Evolutionary conservation across 2,888 invertebrate genomes (phyloP).

Genomic region (Salticus scenicus): DNA sequence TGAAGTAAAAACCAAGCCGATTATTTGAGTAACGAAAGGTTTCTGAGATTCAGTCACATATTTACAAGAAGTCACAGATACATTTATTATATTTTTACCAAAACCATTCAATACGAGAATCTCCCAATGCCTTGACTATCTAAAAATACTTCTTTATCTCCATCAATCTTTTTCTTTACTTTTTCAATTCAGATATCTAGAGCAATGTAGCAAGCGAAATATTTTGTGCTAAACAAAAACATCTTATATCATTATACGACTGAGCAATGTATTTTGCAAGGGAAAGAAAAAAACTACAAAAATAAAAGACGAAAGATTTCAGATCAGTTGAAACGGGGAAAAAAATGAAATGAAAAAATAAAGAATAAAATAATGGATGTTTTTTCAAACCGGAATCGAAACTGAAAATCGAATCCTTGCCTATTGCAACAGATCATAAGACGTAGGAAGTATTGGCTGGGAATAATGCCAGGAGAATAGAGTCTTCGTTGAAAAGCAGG

Average conservation of each 20-base stretch:
- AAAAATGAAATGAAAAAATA: no score
- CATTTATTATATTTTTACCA: no score
- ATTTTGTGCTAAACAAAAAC: not conserved
- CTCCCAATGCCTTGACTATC: no score
- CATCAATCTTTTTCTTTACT: no score
- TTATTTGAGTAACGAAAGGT: no score
- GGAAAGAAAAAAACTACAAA: not conserved
- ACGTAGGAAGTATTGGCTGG: constrained; percentile 42
- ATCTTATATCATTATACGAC: not conserved
- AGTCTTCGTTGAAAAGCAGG: not conserved
- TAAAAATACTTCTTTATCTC: no score
- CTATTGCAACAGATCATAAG: constrained; percentile 64
- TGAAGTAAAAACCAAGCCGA: no score
- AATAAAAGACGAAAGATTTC: not conserved
- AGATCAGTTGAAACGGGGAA: not conserved
- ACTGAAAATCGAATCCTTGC: constrained; percentile 52
- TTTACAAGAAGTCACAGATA: no score
- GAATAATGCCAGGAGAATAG: constrained; percentile 8
- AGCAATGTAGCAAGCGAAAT: not conserved
- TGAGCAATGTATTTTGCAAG: not conserved
- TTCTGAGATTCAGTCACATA: no score
- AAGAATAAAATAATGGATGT: constrained; percentile 52
- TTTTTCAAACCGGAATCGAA: constrained; percentile 66
- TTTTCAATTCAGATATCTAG: not conserved
- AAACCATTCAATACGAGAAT: no score